Evolutionary conservation across 1,140 invertebrate species (phyloP).

Genomic region (Drosophila jambulina): DNA sequence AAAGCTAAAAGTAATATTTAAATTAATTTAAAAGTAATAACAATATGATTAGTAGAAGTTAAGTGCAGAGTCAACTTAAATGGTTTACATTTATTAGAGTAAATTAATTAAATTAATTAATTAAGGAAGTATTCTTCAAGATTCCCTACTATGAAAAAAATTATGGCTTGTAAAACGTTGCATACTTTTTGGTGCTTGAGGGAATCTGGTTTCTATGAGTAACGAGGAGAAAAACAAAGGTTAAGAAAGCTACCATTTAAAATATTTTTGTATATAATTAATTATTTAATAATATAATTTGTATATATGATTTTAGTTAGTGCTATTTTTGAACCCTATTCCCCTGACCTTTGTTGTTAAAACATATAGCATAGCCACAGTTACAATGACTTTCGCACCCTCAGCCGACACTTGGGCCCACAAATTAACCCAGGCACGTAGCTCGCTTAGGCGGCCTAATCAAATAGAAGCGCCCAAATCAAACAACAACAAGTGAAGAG

Average conservation of each 20-base stretch:
- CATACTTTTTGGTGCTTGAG: background rate
- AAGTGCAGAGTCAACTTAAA: no score
- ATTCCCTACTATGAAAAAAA: background rate
- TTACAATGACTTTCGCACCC: conserved; percentile 51
- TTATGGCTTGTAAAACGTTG: background rate
- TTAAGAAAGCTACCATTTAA: background rate
- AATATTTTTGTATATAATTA: background rate
- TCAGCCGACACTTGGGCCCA: conserved; percentile 41
- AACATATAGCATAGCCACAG: conserved; percentile 8
- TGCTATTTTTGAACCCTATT: no score
- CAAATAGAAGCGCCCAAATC: conserved; percentile 79
- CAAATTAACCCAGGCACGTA: conserved; percentile 80
- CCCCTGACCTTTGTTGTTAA: background rate
- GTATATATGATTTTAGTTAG: no score
- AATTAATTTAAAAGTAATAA: no score
- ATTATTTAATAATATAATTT: no score
- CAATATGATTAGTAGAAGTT: no score
- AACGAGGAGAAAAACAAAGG: no score
- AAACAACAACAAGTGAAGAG: conserved; percentile 58
- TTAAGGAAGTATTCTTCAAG: background rate
- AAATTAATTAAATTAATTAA: background rate
- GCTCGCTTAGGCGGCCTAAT: conserved; percentile 75
- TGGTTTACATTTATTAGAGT: no score
- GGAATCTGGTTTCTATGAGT: background rate
- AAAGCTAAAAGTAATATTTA: background rate